Evolutionary conservation across 2,797 vertebrate species (phyloP).

Genomic region (Paguma larvata): DNA sequence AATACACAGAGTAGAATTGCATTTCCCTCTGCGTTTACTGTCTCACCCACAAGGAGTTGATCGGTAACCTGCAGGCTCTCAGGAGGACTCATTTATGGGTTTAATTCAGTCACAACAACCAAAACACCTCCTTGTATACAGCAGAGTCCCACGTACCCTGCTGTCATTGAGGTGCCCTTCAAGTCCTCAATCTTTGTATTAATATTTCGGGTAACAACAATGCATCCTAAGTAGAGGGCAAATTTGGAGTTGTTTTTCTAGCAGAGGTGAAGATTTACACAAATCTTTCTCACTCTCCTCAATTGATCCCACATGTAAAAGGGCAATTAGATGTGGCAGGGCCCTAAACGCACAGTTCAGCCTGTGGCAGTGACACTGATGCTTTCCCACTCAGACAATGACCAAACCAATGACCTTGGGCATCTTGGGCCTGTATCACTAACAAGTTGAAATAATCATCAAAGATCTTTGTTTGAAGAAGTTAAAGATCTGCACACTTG

Average conservation of each 20-base stretch:
- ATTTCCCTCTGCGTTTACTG: background rate
- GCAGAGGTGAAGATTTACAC: background rate
- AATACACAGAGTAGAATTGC: background rate
- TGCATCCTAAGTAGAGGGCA: background rate
- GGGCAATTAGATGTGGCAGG: background rate
- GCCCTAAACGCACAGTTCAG: background rate
- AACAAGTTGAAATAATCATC: background rate
- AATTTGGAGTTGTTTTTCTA: background rate
- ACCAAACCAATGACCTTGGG: background rate
- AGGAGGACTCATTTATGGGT: background rate
- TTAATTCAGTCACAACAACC: background rate
- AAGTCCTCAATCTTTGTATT: background rate
- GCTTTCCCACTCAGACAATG: background rate
- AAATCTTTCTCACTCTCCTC: background rate
- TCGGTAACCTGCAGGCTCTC: background rate
- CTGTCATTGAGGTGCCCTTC: background rate
- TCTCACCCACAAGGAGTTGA: background rate
- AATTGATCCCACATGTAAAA: background rate
- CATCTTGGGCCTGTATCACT: background rate
- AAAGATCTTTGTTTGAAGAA: background rate
- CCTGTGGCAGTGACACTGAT: background rate
- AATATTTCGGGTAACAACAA: constrained; percentile 12
- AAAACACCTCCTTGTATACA: background rate
- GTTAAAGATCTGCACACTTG: too few species aligned
- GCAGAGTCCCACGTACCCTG: background rate